Evolutionary conservation across 2,888 invertebrate species (phyloP), one percentile per base, ranked within the genome.

Genomic region (Agrochola litura): DNA sequence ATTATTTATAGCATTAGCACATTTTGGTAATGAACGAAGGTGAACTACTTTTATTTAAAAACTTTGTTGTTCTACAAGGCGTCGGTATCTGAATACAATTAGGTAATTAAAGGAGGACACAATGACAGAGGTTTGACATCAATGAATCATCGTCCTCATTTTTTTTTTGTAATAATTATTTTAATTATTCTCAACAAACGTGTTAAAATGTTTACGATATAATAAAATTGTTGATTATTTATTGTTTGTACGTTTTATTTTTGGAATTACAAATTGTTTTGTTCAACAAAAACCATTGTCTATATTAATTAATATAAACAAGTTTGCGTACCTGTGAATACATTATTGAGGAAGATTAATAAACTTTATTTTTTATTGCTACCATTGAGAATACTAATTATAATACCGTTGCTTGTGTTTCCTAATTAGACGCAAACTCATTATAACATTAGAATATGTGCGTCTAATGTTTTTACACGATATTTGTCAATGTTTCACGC

Each of bases 331-430:
- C 37, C 60, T 60, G 25, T 56, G 43, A 73, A 71, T 58, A 66
- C 9, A 14, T 54, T 70, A 25, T 76, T 76, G 46, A 81, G 88
- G 85, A 85, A 86, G 75, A 83, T 77, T 71, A 78, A 85, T 88
- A 88, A 86, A 85, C 22, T 66, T 54, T 58, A 74, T 69, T 76
- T 79, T 88, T 86, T 82, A 88, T 85, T 66, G 58, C 30, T 60
- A 58, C 19, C 49, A 56, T 74, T 79, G 64, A 81, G 60, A 78
- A 64, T 37, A 37, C 37, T 37, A 37, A 37, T 37, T 5, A 37
- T 37, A 37, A 5, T 37, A 37, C 37, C 37, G 37, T 37, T 37
- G 3, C 30, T 66, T 67, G 66, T 78, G 54, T 71, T 76, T 81
- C 67, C 66, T 82, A 87, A 86, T 83, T 63, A 84, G 43, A 67